A percentile compares a stretch with the other conserved stretches of the same genome.
These are phyloP conservation scores for Epizoanthus stellaris DNA, from an alignment of 92 coral and sea anemone species.

Conservation along the genomic window DNA sequence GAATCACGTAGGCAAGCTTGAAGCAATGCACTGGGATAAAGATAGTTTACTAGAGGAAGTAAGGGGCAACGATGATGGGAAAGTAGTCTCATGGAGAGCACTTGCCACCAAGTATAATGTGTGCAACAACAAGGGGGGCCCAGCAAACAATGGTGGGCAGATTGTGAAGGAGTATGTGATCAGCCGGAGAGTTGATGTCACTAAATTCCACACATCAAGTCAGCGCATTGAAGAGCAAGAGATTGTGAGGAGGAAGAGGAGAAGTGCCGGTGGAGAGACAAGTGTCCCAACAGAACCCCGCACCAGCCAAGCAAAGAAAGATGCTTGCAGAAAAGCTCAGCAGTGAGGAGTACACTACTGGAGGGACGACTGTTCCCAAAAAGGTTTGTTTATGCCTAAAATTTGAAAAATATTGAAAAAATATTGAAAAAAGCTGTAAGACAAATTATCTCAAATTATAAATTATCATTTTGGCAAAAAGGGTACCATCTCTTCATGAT, in stretches of 20 bases:
- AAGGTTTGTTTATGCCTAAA: slow-evolving; percentile 40
- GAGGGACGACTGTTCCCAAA: slow-evolving; percentile 63
- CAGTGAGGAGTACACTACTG: slow-evolving; percentile 51
- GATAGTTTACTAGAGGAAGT: slow-evolving; percentile 52
- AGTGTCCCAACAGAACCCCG: slow-evolving; percentile 59
- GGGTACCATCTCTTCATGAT: no score
- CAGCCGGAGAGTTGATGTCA: slow-evolving; percentile 48
- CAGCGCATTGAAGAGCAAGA: slow-evolving; percentile 3
- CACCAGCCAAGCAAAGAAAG: slow-evolving; percentile 23
- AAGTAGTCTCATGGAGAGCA: slow-evolving; percentile 44
- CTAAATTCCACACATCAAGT: slow-evolving; percentile 32
- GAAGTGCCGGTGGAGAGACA: slow-evolving; percentile 67
- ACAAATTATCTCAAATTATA: neutral
- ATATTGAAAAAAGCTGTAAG: neutral
- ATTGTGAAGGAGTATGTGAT: slow-evolving; percentile 57
- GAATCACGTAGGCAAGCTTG: no score
- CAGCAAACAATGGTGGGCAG: slow-evolving; percentile 64
- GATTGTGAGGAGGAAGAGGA: slow-evolving; percentile 53
- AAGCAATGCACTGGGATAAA: neutral
- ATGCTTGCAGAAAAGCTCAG: slow-evolving; percentile 47
- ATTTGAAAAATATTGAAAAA: neutral
- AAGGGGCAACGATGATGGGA: slow-evolving; percentile 37
- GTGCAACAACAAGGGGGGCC: slow-evolving; percentile 40
- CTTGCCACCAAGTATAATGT: slow-evolving; percentile 52
- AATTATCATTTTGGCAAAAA: neutral